A percentile compares a stretch with the other conserved stretches of the same genome.
phyloP scores from a whole-genome alignment of 2,888 invertebrate genomes.

The Tridacna gigas region DNA sequence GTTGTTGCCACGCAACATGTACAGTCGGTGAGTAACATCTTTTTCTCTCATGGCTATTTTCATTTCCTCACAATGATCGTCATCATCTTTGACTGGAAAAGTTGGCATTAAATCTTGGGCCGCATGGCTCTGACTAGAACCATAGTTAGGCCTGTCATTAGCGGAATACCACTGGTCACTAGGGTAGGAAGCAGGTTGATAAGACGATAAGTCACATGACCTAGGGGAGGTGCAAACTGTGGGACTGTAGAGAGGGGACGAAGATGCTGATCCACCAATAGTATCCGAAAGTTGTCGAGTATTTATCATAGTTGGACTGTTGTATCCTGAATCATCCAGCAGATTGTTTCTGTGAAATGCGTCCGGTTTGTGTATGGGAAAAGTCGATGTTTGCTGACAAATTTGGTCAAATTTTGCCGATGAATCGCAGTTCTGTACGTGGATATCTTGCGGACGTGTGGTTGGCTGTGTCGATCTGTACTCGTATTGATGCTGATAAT shows the following conservation, averaged over 20 bases:
- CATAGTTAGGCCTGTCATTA: not conserved
- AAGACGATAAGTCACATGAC: not conserved
- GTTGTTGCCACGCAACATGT: slow-evolving; percentile 29
- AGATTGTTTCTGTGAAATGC: slow-evolving; percentile 7
- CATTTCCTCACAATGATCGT: slow-evolving; percentile 50
- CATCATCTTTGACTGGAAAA: not conserved
- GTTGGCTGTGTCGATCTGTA: not conserved
- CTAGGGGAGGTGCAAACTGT: not conserved
- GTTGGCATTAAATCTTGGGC: not conserved
- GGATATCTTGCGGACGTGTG: not conserved
- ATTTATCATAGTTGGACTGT: slow-evolving; percentile 33
- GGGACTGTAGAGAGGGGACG: not conserved
- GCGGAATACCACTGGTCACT: not conserved
- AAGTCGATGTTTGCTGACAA: not conserved
- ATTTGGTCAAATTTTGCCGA: not conserved
- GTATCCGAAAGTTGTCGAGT: not conserved
- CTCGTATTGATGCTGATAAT: not conserved
- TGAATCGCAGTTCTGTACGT: not conserved
- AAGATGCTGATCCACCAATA: not conserved
- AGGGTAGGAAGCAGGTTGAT: not conserved
- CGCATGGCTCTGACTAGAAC: not conserved
- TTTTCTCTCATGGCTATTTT: slow-evolving; percentile 58
- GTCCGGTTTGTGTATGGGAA: not conserved
- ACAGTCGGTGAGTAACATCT: slow-evolving; percentile 53
- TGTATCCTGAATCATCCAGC: slow-evolving; percentile 64